A percentile compares a stretch with the other conserved stretches of the same genome.
phyloP scores from a whole-genome alignment of 2,797 vertebrate genomes.

The Fringilla coelebs region DNA sequence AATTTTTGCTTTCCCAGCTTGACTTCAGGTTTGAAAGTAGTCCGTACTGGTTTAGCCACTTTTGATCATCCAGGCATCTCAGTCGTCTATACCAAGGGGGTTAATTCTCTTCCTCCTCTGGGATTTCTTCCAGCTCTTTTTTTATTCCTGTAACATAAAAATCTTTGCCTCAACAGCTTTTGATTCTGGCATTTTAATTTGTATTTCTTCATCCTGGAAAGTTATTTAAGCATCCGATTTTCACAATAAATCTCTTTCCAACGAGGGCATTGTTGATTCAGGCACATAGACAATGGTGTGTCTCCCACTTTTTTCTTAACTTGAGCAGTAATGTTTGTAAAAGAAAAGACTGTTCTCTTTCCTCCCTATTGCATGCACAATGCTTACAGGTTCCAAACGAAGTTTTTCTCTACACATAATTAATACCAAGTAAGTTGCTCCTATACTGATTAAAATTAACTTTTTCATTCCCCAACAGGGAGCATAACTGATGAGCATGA shows the following conservation, averaged over 20 bases:
- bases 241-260: neutral
- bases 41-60: neutral
- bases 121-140: neutral
- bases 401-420: neutral
- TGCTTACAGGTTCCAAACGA: neutral
- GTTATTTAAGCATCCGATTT: neutral
- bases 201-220: neutral
- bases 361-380: neutral
- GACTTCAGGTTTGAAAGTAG: neutral
- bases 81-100: accelerated
- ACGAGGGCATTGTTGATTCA: neutral
- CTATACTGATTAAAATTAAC: neutral
- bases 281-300: neutral
- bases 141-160: neutral
- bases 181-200: neutral
- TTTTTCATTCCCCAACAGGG: neutral
- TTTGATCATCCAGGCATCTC: neutral
- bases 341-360: neutral
- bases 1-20: neutral
- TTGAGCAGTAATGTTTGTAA: neutral
- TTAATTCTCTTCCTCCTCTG: neutral
- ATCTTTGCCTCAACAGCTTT: neutral
- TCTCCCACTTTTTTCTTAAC: neutral
- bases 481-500: neutral
- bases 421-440: neutral